phyloP scores from a whole-genome alignment of 2,113 vertebrate species.

The Burhinus bistriatus region DNA sequence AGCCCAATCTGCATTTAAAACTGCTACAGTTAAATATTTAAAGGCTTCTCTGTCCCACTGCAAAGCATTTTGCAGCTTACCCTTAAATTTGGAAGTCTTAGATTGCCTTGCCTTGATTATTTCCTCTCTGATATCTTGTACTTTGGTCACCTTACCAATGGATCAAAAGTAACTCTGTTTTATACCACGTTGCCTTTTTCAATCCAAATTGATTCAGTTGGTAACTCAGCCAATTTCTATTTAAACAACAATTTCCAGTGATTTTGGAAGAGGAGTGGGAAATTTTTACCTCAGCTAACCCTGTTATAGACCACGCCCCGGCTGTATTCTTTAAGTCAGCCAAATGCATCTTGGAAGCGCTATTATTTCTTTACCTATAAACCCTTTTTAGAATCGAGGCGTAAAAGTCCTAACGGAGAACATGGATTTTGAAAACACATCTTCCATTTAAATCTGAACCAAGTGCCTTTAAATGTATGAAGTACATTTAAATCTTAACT shows the following conservation, averaged over 20 bases:
- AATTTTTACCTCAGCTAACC: slow-evolving; percentile 58
- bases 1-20: slow-evolving; percentile 76
- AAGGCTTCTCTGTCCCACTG: slow-evolving; percentile 63
- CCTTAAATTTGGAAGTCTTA: slow-evolving; percentile 50
- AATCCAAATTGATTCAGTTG: slow-evolving; percentile 56
- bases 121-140: slow-evolving; percentile 57
- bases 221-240: slow-evolving; percentile 61
- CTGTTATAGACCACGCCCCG: slow-evolving; percentile 23
- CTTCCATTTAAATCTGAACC: slow-evolving; percentile 38
- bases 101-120: slow-evolving; percentile 65
- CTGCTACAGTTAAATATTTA: slow-evolving; percentile 71
- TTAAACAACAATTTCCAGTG: slow-evolving; percentile 66
- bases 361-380: background rate
- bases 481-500: background rate
- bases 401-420: slow-evolving; percentile 10
- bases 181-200: slow-evolving; percentile 44
- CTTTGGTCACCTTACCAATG: slow-evolving; percentile 45
- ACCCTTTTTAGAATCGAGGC: slow-evolving; percentile 17
- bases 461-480: background rate
- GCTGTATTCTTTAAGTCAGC: slow-evolving; percentile 31
- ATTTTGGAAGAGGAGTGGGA: slow-evolving; percentile 61
- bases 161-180: slow-evolving; percentile 56
- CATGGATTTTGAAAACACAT: slow-evolving; percentile 9
- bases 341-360: slow-evolving; percentile 21
- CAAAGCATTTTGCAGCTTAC: slow-evolving; percentile 66